Evolutionary conservation across 2,797 vertebrate species (phyloP).

Genomic region (Hoplostethus mediterraneus): DNA sequence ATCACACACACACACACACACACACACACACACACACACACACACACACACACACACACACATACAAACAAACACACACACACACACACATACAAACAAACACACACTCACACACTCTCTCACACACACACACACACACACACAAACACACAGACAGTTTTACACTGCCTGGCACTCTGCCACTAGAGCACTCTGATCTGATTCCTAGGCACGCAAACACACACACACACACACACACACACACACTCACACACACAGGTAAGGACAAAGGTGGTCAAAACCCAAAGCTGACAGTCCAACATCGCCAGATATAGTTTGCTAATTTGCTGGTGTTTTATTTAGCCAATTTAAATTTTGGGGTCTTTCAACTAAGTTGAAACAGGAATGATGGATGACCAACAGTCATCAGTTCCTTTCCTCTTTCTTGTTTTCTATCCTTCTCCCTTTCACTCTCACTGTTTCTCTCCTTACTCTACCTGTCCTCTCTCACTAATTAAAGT

Average conservation of each 20-base stretch:
- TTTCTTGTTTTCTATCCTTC: neutral
- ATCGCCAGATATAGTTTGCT: too few species aligned
- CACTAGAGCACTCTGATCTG: constrained; percentile 61
- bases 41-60: constrained; percentile 10
- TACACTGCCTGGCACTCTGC: constrained; percentile 42
- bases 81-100: constrained; percentile 9
- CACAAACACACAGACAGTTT: constrained; percentile 14
- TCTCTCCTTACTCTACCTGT: constrained; percentile 4
- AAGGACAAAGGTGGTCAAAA: constrained; percentile 39
- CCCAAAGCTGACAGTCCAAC: neutral
- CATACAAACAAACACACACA: constrained; percentile 22
- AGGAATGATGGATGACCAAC: constrained; percentile 18
- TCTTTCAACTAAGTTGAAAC: constrained; percentile 18
- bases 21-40: constrained; percentile 7
- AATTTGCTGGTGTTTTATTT: constrained; percentile 4
- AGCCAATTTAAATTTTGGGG: constrained; percentile 5
- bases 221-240: neutral
- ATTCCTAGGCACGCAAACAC: constrained; percentile 20
- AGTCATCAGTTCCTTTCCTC: neutral
- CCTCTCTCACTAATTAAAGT: neutral
- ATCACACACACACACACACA: too few species aligned
- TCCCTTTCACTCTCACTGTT: constrained; percentile 1
- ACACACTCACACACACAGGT: constrained; percentile 19
- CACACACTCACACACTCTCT: constrained; percentile 12
- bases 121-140: constrained; percentile 1